Base-by-base conservation (phyloP, 2,797 vertebrate genomes). In the Phrynocephalus vlangalii region DNA sequence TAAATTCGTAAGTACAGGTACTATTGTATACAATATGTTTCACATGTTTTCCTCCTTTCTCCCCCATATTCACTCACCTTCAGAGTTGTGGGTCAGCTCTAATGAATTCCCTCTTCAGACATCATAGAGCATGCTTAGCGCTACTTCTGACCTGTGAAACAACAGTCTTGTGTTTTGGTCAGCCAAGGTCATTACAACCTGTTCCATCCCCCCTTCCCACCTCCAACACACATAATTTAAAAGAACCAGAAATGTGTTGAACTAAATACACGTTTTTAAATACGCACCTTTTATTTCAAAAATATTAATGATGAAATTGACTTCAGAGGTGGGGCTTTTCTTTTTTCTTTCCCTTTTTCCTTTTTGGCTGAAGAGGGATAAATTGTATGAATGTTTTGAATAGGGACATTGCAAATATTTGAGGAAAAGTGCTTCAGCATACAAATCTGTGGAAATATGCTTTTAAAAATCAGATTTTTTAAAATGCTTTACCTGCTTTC, bases 181-280 rank as follows among this genome's bases (percentile, higher is more conserved):
- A 15, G 6, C 22, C 24, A 16, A 13, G 33, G 10, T 33, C 22
- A 67, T 44, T 5, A 82, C 24, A 82, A 15, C 79, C 15, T 78
- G 28, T 10, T 44, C 38, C 38, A 44, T 44, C 38, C 38, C 38
- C 38, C 38, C 38, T 44, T 44, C 38, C 38, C 38, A 44, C 38
- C 3, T 44, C 38, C 38, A 44, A 44, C 38, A 44, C 38, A 44
- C 92, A 26, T 90, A 91, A 79, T 63, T 56, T 71, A 5, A 89
- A 30, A 79, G 60, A 93, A 68, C 79, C 87, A 92, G 91, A 92
- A 90, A 56, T 83, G 77, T 86, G 91, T 90, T 92, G 73, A 93
- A 85, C 92, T 92, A 63, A 85, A 86, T 92, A 86, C 94, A 92
- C 94, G 79, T 94, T 44, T 44, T 44, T 94, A 92, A 79, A 79